Evolutionary conservation across 2,888 invertebrate species (phyloP), one percentile per base, ranked within the genome.

Genomic region (Polymixis lichenea): DNA sequence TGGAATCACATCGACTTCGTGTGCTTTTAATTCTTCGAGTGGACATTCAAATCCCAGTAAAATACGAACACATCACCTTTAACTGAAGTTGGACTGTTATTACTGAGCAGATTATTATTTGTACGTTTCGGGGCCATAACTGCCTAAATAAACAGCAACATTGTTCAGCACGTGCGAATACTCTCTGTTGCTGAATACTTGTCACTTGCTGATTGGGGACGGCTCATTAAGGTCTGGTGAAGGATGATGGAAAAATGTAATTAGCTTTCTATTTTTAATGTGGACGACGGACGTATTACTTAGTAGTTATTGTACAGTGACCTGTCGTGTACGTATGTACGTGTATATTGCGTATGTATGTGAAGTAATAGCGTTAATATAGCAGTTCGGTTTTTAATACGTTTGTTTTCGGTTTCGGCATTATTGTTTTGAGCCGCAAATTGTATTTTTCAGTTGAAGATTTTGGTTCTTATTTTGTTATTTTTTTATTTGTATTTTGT

Each of bases 201-300:
- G 71, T 84, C 78, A 85, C 65, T 65, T 32, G 46, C 19, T 65
- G 75, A 75, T 75, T 49, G n/a, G 64, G 46, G 55, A 60, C 58
- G 53, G 2, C n/a, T 80, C 46, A 60, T 60, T 80, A 55, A 17
- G 46, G 49, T 17, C 28, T 53, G 49, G 58, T 64, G 74, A 46
- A n/a, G 43, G 38, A 9, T 62, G 32, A 58, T 46, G 51, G 32
- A 80, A 58, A 73, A 74, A 74, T 75, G 5, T 55, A 19, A 81
- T 80, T 25, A 38, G 25, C 11, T 32, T 71, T 15, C 15, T 49
- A n/a, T 38, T 0, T 38, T 5, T 38, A 38, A n/a, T 49, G 38
- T 49, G 17, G 3, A 17, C 7, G 15, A 56, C 17, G 8, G 2
- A 51, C 22, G 22, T 28, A 17, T 75, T 72, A 53, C 43, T 28